These are phyloP conservation scores for Brachionus angularis DNA, from an alignment of 1,140 invertebrate species.

Conservation along the genomic window DNA sequence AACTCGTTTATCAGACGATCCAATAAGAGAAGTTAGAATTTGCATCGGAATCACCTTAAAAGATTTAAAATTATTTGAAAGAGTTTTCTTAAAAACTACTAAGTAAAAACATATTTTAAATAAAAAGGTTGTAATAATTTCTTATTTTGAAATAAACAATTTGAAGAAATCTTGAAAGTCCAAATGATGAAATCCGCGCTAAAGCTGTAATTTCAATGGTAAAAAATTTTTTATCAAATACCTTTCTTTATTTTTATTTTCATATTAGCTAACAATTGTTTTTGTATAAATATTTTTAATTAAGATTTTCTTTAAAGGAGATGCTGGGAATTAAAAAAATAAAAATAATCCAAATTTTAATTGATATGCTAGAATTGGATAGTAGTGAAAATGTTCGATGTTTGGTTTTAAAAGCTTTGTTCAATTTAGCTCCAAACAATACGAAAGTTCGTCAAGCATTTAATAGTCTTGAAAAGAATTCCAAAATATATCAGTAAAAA, in stretches of 20 bases:
- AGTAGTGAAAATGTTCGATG: conserved; percentile 55
- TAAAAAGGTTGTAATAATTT: neutral
- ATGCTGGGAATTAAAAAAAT: conserved; percentile 55
- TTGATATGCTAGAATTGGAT: conserved; percentile 57
- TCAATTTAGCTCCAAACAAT: conserved; percentile 6
- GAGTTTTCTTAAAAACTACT: conserved; percentile 51
- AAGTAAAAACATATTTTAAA: conserved; percentile 48
- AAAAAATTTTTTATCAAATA: conserved; percentile 15
- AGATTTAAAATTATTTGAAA: conserved; percentile 52
- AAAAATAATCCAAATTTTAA: conserved; percentile 50
- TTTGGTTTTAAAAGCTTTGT: conserved; percentile 48
- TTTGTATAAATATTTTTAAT: neutral
- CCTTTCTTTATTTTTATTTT: conserved; percentile 3
- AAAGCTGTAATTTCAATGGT: conserved; percentile 56
- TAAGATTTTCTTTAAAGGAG: conserved; percentile 51
- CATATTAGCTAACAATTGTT: neutral
- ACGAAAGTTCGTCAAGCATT: conserved; percentile 23
- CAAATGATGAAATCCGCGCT: conserved; percentile 51
- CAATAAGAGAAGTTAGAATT: conserved; percentile 51
- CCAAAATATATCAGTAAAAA: conserved; percentile 33
- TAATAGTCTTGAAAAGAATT: conserved; percentile 39
- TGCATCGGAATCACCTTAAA: conserved; percentile 51
- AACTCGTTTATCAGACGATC: conserved; percentile 54
- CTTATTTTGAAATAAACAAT: neutral
- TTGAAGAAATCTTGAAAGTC: conserved; percentile 51